These are phyloP conservation scores for Coremacera marginata DNA, from an alignment of 2,888 invertebrate genomes.

Conservation along the genomic window DNA sequence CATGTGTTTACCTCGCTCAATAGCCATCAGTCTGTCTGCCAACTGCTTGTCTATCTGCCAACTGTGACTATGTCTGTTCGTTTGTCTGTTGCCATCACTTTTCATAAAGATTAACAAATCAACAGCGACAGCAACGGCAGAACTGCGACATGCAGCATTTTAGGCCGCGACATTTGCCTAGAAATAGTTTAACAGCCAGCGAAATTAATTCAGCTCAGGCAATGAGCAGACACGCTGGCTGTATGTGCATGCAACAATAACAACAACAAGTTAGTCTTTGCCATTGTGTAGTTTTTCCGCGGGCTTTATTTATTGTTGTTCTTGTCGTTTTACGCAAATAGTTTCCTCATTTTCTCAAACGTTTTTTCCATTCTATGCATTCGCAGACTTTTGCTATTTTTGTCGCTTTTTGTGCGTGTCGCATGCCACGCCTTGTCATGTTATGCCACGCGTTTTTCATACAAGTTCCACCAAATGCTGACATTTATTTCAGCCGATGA, in stretches of 20 bases:
- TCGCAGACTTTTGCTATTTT: constrained; percentile 13
- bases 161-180: constrained; percentile 16
- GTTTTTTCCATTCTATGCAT: background rate
- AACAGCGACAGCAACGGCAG: background rate
- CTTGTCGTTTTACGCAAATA: constrained; percentile 2
- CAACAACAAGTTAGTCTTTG: background rate
- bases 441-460: background rate
- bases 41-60: too few relatives aligned
- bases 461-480: constrained; percentile 12
- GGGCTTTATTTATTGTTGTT: background rate
- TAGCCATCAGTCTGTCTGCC: constrained; percentile 3
- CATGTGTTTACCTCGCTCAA: background rate
- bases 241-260: background rate
- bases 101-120: constrained; percentile 24
- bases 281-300: too few relatives aligned
- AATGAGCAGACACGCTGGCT: background rate
- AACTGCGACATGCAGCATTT: constrained; percentile 2
- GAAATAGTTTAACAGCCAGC: background rate
- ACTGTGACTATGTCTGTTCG: background rate
- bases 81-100: constrained; percentile 4
- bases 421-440: constrained; percentile 31
- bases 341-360: background rate
- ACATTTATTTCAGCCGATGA: constrained; percentile 25
- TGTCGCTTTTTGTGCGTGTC: background rate
- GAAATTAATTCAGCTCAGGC: background rate